phyloP scores from a whole-genome alignment of 2,797 vertebrate genomes.

The Cryptoprocta ferox region DNA sequence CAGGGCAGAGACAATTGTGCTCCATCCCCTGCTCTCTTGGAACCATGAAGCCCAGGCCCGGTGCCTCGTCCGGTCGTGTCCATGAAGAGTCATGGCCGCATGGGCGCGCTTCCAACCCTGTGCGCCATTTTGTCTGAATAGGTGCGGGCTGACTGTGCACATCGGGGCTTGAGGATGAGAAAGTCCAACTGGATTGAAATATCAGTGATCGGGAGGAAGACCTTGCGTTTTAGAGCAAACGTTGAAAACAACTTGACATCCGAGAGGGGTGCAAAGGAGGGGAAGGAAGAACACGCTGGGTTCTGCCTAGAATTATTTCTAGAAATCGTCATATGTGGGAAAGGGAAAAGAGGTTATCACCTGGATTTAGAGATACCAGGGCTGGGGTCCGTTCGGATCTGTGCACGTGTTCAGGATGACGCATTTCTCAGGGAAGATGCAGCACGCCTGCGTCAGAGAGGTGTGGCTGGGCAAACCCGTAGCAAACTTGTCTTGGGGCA shows the following conservation, averaged over 20 bases:
- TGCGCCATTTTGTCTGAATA: background rate
- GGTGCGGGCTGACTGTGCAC: background rate
- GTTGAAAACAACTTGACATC: background rate
- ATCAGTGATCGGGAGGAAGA: background rate
- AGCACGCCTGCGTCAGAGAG: background rate
- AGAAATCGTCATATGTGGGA: background rate
- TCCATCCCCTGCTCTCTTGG: background rate
- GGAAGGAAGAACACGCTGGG: background rate
- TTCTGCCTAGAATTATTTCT: background rate
- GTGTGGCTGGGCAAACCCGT: background rate
- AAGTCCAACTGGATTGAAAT: background rate
- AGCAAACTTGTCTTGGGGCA: background rate
- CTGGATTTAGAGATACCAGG: background rate
- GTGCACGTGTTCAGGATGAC: background rate
- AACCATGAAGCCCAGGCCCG: background rate
- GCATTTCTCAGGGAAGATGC: background rate
- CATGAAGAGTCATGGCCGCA: background rate
- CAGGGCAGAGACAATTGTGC: background rate
- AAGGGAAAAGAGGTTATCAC: background rate
- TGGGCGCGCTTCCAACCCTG: background rate
- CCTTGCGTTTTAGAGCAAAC: background rate
- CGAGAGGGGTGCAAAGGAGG: background rate
- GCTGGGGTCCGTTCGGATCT: background rate
- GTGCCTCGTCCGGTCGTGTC: background rate
- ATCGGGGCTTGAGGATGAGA: background rate